Conservation (phyloP, 23 tunicate genomes). For the Ciona savignyi region DNA sequence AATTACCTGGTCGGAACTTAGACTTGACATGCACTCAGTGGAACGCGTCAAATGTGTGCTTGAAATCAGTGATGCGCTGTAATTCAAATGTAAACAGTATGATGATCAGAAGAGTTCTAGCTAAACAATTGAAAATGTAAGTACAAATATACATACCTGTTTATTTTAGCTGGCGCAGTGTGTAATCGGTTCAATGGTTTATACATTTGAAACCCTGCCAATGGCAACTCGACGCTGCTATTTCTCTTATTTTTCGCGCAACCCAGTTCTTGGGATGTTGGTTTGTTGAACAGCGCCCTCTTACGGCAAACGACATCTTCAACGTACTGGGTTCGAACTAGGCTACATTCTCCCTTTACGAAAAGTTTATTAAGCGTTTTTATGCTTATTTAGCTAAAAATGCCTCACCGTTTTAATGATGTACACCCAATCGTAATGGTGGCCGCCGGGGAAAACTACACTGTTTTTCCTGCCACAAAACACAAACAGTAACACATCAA, state of each 20-base stretch:
- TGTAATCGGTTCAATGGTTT: not conserved
- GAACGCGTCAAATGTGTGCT: too few species aligned
- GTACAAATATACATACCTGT: not conserved
- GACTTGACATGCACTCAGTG: too few species aligned
- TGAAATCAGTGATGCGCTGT: too few species aligned
- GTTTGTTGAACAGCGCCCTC: constrained; percentile 38
- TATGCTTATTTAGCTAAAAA: not conserved
- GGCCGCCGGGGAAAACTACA: constrained; percentile 35
- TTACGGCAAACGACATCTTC: constrained; percentile 20
- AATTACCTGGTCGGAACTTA: too few species aligned
- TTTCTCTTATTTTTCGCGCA: constrained; percentile 13
- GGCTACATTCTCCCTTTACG: constrained; percentile 61
- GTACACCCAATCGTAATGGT: constrained; percentile 61
- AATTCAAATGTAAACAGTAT: too few species aligned
- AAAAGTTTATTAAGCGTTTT: not conserved
- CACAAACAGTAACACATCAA: not conserved
- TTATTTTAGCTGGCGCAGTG: not conserved
- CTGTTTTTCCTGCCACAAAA: constrained; percentile 24
- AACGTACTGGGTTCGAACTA: constrained; percentile 45
- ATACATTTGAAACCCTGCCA: constrained; percentile 44
- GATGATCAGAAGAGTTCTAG: too few species aligned
- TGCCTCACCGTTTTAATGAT: constrained; percentile 52
- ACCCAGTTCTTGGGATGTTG: constrained; percentile 13
- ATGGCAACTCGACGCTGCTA: not conserved
- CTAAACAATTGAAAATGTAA: too few species aligned